Percentiles rank a stretch among this genome's conserved stretches.
Conservation (phyloP, 2,113 vertebrate species). For the Microtus oregoni region DNA sequence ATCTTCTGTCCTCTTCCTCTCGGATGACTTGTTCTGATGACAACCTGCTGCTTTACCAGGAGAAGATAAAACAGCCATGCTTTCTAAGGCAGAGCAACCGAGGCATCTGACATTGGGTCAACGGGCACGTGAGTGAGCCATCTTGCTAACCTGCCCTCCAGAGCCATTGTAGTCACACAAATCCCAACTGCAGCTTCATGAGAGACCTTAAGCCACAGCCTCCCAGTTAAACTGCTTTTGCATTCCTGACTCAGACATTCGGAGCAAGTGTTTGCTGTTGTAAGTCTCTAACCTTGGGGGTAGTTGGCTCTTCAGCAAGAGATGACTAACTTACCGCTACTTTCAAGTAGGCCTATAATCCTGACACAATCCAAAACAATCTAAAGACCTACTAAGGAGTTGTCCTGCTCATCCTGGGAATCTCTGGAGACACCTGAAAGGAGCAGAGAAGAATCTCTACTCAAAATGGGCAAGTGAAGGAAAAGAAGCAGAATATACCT, state of each 20-base stretch:
- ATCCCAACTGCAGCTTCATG: neutral
- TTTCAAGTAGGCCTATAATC: conserved; percentile 7
- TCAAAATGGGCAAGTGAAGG: neutral
- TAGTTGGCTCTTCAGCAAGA: neutral
- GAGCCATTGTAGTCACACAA: neutral
- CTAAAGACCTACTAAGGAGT: neutral
- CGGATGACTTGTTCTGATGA: neutral
- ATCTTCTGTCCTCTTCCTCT: neutral
- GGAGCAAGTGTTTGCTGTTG: neutral
- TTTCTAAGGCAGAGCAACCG: neutral
- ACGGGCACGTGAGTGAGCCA: neutral
- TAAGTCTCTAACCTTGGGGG: neutral
- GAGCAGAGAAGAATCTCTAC: neutral
- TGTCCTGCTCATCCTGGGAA: neutral
- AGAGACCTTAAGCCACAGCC: neutral
- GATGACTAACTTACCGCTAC: conserved; percentile 1
- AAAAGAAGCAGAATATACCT: neutral
- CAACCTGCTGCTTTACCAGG: neutral
- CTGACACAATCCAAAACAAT: neutral
- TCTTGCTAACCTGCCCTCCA: neutral
- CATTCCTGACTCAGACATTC: neutral
- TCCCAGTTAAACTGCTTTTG: neutral
- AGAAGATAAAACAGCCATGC: neutral
- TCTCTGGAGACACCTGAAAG: neutral
- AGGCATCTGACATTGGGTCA: neutral